Base-by-base conservation (phyloP, 2,113 vertebrate species). In the Erinaceus europaeus region DNA sequence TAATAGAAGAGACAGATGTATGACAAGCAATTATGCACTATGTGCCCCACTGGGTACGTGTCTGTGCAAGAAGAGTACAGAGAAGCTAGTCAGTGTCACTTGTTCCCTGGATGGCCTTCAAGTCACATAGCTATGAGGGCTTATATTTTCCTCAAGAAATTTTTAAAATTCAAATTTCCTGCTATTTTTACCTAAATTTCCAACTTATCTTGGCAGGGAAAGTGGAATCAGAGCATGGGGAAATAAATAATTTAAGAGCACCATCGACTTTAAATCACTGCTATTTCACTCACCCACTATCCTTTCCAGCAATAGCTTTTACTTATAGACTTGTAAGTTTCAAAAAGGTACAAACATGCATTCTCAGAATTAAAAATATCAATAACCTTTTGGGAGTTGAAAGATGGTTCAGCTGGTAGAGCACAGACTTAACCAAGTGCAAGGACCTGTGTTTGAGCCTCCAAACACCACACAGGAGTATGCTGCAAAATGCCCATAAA, bases 81-180 rank as follows among this genome's bases (percentile, higher is more conserved):
- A 6, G 44, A 77, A 62, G 76, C 53, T 12, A 38, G 20, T 5
- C 10, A 20, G 0, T 12, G 7, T 65, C 14, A 36, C 14, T 2
- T 79, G 8, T 25, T 52, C 15, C 17, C 73, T 57, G 21, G 48
- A 27, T 36, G 23, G 5, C 57, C 53, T 67, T 53, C 11, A 4
- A 18, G 10, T 42, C 34, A 0, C 21, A 3, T 15, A 61, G 6
- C 50, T 1, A 4, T 29, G 0, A 12, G 17, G 2, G 12, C 32
- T 74, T 79, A 4, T 44, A 17, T 64, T 69, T 74, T 80, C 29
- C 46, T 42, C 34, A 74, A 48, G 46, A 27, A 6, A 44, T 7
- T 36, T 38, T 83, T 29, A 5, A 62, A 62, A 12, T 21, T 44
- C 27, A 8, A 46, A 61, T 67, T 23, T 17, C 68, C 78, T 38